Evolutionary conservation across 2,797 vertebrate species (phyloP).

Genomic region (Cuniculus paca): DNA sequence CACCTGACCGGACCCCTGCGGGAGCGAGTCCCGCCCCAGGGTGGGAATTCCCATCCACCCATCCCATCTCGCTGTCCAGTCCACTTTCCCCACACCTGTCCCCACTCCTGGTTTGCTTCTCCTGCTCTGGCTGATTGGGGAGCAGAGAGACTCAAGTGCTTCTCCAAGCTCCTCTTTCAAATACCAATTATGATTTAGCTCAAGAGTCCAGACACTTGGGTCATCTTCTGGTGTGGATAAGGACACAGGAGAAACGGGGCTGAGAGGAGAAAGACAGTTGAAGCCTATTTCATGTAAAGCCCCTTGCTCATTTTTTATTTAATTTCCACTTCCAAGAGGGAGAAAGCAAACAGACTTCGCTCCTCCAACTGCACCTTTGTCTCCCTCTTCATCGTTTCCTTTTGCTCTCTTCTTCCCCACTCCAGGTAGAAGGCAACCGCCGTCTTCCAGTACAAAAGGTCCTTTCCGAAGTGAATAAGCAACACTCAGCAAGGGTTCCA

Average conservation of each 20-base stretch:
- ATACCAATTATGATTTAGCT: slow-evolving; percentile 7
- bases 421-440: background rate
- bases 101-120: background rate
- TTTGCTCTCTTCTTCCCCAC: background rate
- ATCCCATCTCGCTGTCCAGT: background rate
- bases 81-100: background rate
- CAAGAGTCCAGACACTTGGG: slow-evolving; percentile 43
- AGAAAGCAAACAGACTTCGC: slow-evolving; percentile 38
- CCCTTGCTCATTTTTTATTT: slow-evolving; percentile 3
- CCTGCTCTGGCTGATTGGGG: background rate
- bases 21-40: background rate
- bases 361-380: background rate
- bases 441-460: slow-evolving; percentile 22
- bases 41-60: no score
- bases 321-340: slow-evolving; percentile 27
- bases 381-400: background rate
- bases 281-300: background rate
- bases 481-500: background rate
- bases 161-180: slow-evolving; percentile 49
- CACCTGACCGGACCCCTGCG: no score
- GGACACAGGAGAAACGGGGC: background rate
- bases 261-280: slow-evolving; percentile 25
- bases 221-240: slow-evolving; percentile 13
- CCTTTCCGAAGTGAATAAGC: background rate
- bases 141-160: background rate